A percentile compares a stretch with the other conserved stretches of the same genome.
Conservation (phyloP, 2,888 invertebrate genomes). For the Lepidocyrtinus sp. region DNA sequence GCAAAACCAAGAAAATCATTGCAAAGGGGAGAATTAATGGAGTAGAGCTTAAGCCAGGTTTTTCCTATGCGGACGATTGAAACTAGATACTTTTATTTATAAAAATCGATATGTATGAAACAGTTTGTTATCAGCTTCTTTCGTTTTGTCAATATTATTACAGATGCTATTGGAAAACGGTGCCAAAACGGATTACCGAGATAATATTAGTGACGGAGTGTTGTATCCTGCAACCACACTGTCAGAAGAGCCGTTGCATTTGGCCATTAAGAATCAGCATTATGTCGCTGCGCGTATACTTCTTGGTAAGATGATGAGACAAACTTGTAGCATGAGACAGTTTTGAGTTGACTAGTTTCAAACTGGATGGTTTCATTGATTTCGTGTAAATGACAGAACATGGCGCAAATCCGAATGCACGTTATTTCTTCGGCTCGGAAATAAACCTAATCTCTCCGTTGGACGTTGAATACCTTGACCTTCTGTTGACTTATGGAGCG, state of each 20-base stretch:
- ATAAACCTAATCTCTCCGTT: constrained; percentile 86
- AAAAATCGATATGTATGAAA: too few species aligned
- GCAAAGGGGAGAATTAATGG: too few species aligned
- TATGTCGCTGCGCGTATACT: constrained; percentile 75
- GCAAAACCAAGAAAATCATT: too few species aligned
- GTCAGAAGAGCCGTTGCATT: constrained; percentile 88
- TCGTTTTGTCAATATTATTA: constrained; percentile 76
- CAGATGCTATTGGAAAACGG: constrained; percentile 82
- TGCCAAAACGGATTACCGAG: constrained; percentile 85
- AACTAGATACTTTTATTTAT: too few species aligned
- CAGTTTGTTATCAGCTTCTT: too few species aligned
- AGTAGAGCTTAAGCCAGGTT: too few species aligned
- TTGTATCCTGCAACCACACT: constrained; percentile 71
- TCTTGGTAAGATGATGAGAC: constrained; percentile 59
- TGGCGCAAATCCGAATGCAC: constrained; percentile 91
- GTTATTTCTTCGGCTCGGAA: constrained; percentile 93
- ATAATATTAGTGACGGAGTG: constrained; percentile 79
- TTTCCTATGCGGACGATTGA: too few species aligned
- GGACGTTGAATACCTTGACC: constrained; percentile 85
- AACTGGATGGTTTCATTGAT: too few species aligned
- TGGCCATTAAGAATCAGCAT: constrained; percentile 90
- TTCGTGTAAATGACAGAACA: constrained; percentile 78
- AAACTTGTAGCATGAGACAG: not conserved
- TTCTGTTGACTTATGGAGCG: constrained; percentile 88
- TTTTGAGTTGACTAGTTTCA: not conserved